phyloP scores from a whole-genome alignment of 2,797 vertebrate genomes.

The Echeneis naucrates region DNA sequence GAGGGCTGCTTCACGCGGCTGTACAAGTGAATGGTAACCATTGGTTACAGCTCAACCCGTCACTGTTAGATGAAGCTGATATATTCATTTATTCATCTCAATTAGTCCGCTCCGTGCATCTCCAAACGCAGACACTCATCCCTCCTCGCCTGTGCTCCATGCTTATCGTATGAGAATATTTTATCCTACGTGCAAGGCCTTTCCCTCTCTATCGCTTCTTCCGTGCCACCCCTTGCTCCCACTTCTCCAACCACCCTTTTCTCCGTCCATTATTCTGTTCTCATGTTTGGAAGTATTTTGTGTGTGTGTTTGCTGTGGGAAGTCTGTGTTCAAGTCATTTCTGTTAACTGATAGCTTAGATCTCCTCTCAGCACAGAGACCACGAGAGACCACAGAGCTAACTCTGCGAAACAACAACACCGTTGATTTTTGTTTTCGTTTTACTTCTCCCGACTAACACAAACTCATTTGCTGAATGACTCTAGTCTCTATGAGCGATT shows the following conservation, averaged over 20 bases:
- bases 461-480: conserved; percentile 58
- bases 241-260: conserved; percentile 38
- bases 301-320: conserved; percentile 51
- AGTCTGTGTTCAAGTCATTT: conserved; percentile 67
- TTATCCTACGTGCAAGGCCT: conserved; percentile 60
- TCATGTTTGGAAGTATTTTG: conserved; percentile 37
- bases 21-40: conserved; percentile 79
- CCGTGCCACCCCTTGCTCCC: conserved; percentile 43
- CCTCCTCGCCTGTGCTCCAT: conserved; percentile 65
- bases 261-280: conserved; percentile 43
- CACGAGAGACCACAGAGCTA: conserved; percentile 64
- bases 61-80: conserved; percentile 76
- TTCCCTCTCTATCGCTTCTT: conserved; percentile 7
- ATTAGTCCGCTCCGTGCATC: conserved; percentile 76
- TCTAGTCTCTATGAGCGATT: conserved; percentile 38
- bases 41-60: conserved; percentile 74
- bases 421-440: conserved; percentile 62
- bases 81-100: conserved; percentile 86
- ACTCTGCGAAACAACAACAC: conserved; percentile 64
- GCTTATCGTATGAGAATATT: conserved; percentile 81
- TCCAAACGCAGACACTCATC: conserved; percentile 78
- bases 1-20: conserved; percentile 69
- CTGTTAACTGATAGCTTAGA: conserved; percentile 73
- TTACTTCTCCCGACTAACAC: conserved; percentile 47
- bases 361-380: conserved; percentile 64